These are phyloP conservation scores for Metridium senile DNA, from an alignment of 92 coral and sea anemone genomes.

Conservation along the genomic window DNA sequence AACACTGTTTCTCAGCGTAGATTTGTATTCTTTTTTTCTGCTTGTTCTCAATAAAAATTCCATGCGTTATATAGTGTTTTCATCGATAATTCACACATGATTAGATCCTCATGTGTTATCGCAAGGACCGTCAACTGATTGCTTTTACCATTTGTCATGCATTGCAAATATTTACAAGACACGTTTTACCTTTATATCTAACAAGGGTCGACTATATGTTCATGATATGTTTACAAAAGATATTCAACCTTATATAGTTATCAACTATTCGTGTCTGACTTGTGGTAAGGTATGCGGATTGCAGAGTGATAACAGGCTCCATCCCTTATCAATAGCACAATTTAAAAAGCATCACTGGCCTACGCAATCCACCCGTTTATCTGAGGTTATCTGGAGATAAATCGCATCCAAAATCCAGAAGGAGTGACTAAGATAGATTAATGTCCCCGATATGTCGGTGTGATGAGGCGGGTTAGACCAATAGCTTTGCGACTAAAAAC, in stretches of 20 bases:
- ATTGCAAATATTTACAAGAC: background rate
- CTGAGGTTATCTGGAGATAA: constrained; percentile 34
- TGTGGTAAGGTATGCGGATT: constrained; percentile 24
- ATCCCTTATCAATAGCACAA: constrained; percentile 16
- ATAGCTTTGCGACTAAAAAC: background rate
- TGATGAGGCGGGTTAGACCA: background rate
- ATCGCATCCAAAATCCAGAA: constrained; percentile 45
- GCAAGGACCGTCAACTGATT: constrained; percentile 12
- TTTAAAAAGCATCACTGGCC: constrained; percentile 39
- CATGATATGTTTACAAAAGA: constrained; percentile 32
- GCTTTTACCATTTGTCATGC: constrained; percentile 1
- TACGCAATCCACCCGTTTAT: constrained; percentile 37
- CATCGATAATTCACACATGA: background rate
- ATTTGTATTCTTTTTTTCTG: constrained; percentile 8
- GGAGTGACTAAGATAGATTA: constrained; percentile 46
- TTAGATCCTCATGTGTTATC: constrained; percentile 15
- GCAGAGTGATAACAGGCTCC: constrained; percentile 11
- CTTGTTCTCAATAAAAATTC: constrained; percentile 8
- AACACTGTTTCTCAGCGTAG: constrained; percentile 37
- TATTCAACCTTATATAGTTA: constrained; percentile 22
- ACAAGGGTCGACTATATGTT: background rate
- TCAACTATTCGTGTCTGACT: constrained; percentile 9
- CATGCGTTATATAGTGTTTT: constrained; percentile 9
- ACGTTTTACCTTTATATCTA: background rate
- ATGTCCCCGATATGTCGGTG: constrained; percentile 21